Base-by-base conservation (phyloP, 2,797 vertebrate genomes). In the Tinamus major region DNA sequence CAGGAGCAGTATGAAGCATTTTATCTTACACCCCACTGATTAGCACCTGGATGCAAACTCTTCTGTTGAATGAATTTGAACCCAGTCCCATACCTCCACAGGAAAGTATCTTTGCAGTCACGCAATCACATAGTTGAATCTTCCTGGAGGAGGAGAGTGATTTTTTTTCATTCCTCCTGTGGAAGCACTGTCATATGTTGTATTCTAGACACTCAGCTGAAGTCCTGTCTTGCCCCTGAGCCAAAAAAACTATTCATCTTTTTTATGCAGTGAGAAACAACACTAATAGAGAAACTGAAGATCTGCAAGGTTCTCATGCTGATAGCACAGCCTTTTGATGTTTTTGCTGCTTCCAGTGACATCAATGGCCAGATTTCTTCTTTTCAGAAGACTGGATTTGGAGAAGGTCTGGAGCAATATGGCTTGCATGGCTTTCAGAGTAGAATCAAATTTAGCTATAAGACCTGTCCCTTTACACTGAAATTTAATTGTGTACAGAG, bases 91-190 rank as follows among this genome's bases (percentile, higher is more conserved):
- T 8, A 16, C 18, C 6, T 67, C 29, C 26, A 41, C 29, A 41
- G 55, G 48, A 80, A 84, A 56, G 18, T 41, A 87, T 67, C 17
- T 55, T 63, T 44, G 13, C 17, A 29, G 19, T 37, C 0, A 1
- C 46, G 10, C 5, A 83, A 56, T 18, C 0, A 0, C 1, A 1
- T 44, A 49, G 55, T 79, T 76, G n/a, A 2, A 0, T 56, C 53
- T 76, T 59, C 48, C 8, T 68, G 23, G 31, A 69, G 0, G 2
- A 51, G 24, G 24, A 67, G 9, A 23, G 10, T 55, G 8, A 37
- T 26, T 56, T 55, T 74, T 62, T 62, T 61, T 59, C 21, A 64
- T 64, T 65, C 65, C 44, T 80, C 15, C 26, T 9, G 5, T 15
- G 9, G 69, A 80, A 79, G 18, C 26, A 41, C 33, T 61, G 18